Evolutionary conservation across 2,797 vertebrate species (phyloP), one percentile per base, ranked within the genome.

Genomic region (Rhinichthys osculus): DNA sequence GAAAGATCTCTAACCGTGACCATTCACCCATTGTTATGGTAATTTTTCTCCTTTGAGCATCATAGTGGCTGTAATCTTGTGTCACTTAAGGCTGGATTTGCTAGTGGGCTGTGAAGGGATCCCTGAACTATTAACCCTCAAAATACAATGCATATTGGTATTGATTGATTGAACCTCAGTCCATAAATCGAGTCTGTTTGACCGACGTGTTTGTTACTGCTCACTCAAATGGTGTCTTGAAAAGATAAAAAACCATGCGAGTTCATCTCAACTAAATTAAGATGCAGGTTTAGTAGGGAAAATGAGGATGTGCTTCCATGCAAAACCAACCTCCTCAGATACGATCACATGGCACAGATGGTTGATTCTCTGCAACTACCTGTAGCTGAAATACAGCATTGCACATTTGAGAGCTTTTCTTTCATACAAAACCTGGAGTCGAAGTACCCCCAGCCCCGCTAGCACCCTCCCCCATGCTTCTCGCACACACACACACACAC

Each of bases 21-120:
- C 86, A 85, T 90, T 89, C 89, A 89, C 78, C 90, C 84, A 91
- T 94, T 95, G 92, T 94, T 94, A 93, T 92, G 91, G 83, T 94
- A 92, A 94, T 86, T 64, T 66, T 23, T 40, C 19, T 69, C 17
- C 23, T 83, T 87, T 71, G 40, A 27, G 30, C 62, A 76, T 85
- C 77, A 62, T 64, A 33, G 72, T 44, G n/a, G 23, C 33, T 13
- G 2, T 82, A 64, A 85, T 71, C 35, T 81, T 16, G n/a, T 72
- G 74, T 79, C 27, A 57, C 57, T 85, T 62, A 79, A 66, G 77
- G 59, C 50, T 83, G 67, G 67, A 71, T 85, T 79, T 72, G 40
- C 27, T 8, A 66, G 33, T 35, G 38, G 5, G 23, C 54, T 62
- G 17, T 72, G n/a, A 76, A 67, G 54, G 57, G 27, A 42, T 52